Base-by-base conservation (phyloP, 2,113 vertebrate genomes). In the Zingel zingel region DNA sequence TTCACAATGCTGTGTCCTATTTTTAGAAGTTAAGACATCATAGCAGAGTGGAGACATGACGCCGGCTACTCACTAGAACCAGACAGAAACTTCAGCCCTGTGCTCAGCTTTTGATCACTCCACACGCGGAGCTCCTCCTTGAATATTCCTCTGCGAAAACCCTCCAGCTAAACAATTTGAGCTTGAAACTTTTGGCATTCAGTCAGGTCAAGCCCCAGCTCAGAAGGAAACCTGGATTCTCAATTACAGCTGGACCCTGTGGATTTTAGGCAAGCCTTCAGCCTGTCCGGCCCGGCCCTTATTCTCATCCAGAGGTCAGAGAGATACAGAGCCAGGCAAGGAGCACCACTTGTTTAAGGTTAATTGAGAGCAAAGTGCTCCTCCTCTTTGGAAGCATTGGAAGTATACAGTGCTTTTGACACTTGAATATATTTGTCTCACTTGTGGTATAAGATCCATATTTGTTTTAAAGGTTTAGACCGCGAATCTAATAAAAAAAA, bases 11-110 rank as follows among this genome's bases (percentile, higher is more conserved):
- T 59, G 79, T 45, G 78, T 76, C 59, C 93, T 96, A 95, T 96
- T 95, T 96, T 93, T 95, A 94, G 95, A 86, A 73, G 76, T 77
- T 73, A 73, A 88, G 85, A 88, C 88, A 90, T 94, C 90, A 90
- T 79, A 86, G 88, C 74, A 76, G 80, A 80, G 83, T 88, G 83
- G 83, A 91, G 88, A 86, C 90, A 86, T 90, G 84, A 88, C 69
- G 87, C 87, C 77, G 18, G 78, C 77, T 75, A 61, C 88, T 88
- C 23, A 36, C 77, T 75, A 75, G 77, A 84, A 56, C 65, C 82
- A 72, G 87, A 82, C 73, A 75, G 65, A 82, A 86, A 89, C 86
- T 84, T 84, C 70, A 84, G 66, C 64, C 45, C 36, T 18, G 54
- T 27, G 74, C 79, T 88, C 84, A 67, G 59, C 79, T 81, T 80